Evolutionary conservation across 2,113 vertebrate species (phyloP).

Genomic region (Plecturocebus donacophilus): DNA sequence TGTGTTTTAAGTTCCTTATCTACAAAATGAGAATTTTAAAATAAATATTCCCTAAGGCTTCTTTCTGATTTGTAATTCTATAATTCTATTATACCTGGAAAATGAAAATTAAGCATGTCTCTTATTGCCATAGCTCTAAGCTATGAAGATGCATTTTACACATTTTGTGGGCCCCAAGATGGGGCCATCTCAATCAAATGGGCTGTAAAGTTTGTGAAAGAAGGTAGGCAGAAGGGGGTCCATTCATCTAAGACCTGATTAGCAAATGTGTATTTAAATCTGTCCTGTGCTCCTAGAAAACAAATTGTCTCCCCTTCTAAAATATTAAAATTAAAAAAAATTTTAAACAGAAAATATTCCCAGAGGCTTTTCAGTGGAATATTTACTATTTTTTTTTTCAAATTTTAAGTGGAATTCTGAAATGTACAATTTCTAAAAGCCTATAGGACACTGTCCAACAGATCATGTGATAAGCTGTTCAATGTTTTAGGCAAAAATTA

Average conservation of each 20-base stretch:
- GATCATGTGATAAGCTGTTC: background rate
- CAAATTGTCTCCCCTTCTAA: background rate
- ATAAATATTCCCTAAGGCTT: background rate
- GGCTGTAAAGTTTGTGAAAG: background rate
- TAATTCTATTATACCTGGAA: background rate
- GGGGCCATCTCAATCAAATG: background rate
- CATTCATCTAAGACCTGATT: background rate
- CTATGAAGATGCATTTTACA: background rate
- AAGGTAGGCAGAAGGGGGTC: background rate
- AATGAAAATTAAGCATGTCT: background rate
- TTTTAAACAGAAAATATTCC: constrained; percentile 39
- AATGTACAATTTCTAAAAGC: background rate
- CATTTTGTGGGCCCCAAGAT: background rate
- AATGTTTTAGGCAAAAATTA: background rate
- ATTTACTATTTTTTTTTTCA: background rate
- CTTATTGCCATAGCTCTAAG: background rate
- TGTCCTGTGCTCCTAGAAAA: background rate
- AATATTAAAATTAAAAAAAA: background rate
- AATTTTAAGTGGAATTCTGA: background rate
- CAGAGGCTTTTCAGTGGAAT: background rate
- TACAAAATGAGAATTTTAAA: background rate
- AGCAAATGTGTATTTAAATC: background rate
- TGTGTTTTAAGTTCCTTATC: background rate
- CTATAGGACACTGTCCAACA: background rate
- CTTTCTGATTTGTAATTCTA: constrained; percentile 8